Base-by-base conservation (phyloP, 2,888 invertebrate species). In the Dinocampus coccinellae region DNA sequence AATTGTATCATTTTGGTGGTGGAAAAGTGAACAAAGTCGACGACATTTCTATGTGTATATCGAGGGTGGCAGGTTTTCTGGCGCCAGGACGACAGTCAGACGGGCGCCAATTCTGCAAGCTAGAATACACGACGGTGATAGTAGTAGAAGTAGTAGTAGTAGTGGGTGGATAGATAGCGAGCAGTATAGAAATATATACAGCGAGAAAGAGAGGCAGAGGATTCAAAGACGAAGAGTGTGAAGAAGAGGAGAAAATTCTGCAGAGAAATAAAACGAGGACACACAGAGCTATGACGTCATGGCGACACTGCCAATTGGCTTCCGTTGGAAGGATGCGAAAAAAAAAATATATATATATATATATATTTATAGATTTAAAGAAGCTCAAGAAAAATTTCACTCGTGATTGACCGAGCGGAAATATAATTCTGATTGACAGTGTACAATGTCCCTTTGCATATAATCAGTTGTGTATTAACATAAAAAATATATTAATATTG, bases 71-170 rank as follows among this genome's bases (percentile, higher is more conserved):
- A 85, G 85, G 86, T 79, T 80, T 77, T 78, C 79, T 79, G 87
- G 87, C 87, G 87, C 86, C 87, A 83, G 82, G 75, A 80, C 81
- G 79, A 84, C 85, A 85, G 87, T 85, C 87, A 84, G 86, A 80
- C 86, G 86, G 86, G 86, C 86, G 86, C 86, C 86, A 63, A 68
- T 68, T 73, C 57, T 74, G 83, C 78, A 72, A 64, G 67, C 75
- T 80, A 85, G 85, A 84, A 84, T 85, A 83, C 81, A 63, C 68
- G 66, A 75, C 64, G 75, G 75, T 73, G 73, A 72, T 55, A 66
- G 70, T 52, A 33, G 29, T 70, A 36, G 60, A 69, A 62, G 64
- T 26, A 55, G 68, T 55, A 47, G 68, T 53, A 55, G 68, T 55
- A 47, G 68, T 53, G 58, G 55, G 22, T 42, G 72, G 65, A 71